Conservation (phyloP, 2,797 vertebrate genomes). For the Coreius guichenoti region DNA sequence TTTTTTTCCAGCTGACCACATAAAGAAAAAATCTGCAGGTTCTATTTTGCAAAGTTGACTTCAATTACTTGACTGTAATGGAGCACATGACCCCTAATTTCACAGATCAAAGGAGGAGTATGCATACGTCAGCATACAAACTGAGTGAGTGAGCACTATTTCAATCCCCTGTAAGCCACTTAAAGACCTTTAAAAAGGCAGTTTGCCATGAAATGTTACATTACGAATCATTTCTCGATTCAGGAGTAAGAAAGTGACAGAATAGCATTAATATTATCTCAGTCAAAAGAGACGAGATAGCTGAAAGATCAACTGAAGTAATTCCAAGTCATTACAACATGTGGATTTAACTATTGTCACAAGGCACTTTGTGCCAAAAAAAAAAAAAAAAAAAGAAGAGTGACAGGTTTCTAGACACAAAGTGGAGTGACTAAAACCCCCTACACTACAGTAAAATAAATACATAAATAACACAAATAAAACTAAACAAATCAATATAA, state of each 20-base stretch:
- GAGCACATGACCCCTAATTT: constrained; percentile 53
- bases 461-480: neutral
- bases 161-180: constrained; percentile 28
- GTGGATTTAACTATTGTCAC: neutral
- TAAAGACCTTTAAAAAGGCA: constrained; percentile 38
- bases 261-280: constrained; percentile 1
- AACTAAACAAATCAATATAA: neutral
- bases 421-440: neutral
- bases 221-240: constrained; percentile 3
- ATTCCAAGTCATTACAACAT: neutral
- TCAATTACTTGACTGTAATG: constrained; percentile 50
- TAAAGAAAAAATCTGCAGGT: constrained; percentile 22
- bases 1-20: constrained; percentile 42
- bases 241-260: constrained; percentile 11
- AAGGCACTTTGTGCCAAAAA: neutral
- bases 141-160: constrained; percentile 39
- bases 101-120: constrained; percentile 57
- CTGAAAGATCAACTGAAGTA: constrained; percentile 23
- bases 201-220: constrained; percentile 32
- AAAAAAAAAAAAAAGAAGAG: too few relatives aligned
- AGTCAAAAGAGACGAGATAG: constrained; percentile 3
- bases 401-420: neutral
- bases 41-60: constrained; percentile 48
- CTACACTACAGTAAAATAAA: neutral
- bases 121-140: constrained; percentile 50